Evolutionary conservation across 1,140 invertebrate species (phyloP), one percentile per base, ranked within the genome.

Genomic region (Hyposmocoma kahamanoa): DNA sequence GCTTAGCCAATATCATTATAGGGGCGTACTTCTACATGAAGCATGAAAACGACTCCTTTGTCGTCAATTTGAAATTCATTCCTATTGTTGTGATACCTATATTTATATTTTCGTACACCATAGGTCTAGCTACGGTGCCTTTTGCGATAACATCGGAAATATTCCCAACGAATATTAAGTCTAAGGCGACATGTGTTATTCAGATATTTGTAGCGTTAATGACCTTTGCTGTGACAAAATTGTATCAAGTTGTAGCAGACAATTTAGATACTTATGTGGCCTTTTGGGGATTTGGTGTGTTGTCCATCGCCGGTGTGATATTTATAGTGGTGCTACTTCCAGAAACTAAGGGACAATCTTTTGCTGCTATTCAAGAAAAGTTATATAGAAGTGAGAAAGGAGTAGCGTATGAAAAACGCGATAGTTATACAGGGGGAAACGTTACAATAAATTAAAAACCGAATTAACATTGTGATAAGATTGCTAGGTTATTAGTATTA

Each of bases 281-380:
- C 0, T 95, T 94, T 80, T 92, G 89, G 86, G 72, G 92, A 11
- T 97, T 97, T 71, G 88, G 92, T 0, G 78, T 89, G 6, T 84
- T 92, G 47, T 92, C 92, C 20, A 63, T 90, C 0, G 53, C 90
- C 2, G 89, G 92, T 34, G 72, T 91, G 0, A 44, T 92, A 22
- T 95, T 92, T 64, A 89, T 91, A 42, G 68, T 90, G 22, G 71
- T 90, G 4, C 86, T 88, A 45, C 86, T 95, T 3, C 94, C 94
- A 0, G 95, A 96, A 83, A 96, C 94, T 0, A 96, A 95, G 76
- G 93, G 92, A 1, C 93, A 93, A 68, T 91, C 91, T 0, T 88
- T 95, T 21, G 90, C 83, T 1, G 70, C 80, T 21, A 87, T 87
- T 59, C 86, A 87, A 53, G 76, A 84, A 41, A 79, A 66, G 47